A percentile compares a stretch with the other conserved stretches of the same genome.
Conservation (phyloP, 2,113 vertebrate species). For the Cichladusa arquata region DNA sequence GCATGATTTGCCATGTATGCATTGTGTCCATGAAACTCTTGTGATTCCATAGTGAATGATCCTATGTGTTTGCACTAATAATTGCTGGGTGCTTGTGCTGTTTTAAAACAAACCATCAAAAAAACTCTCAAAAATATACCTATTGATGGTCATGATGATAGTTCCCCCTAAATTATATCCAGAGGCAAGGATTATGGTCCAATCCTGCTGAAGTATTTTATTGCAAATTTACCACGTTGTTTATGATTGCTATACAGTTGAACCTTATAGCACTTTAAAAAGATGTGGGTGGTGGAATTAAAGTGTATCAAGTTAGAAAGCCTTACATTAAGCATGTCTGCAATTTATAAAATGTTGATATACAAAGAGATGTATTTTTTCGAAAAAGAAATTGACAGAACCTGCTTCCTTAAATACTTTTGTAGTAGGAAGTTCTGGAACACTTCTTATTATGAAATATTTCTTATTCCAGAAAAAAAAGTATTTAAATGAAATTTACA, state of each 20-base stretch:
- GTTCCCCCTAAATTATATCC: not conserved
- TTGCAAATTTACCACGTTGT: not conserved
- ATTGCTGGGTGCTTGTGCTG: not conserved
- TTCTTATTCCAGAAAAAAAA: not conserved
- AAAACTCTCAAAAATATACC: fast-evolving
- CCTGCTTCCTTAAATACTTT: not conserved
- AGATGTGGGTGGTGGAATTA: not conserved
- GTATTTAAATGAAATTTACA: not conserved
- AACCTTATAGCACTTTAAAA: not conserved
- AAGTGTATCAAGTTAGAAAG: not conserved
- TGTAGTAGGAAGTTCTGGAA: not conserved
- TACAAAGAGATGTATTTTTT: not conserved
- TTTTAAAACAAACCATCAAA: not conserved
- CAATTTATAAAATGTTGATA: not conserved
- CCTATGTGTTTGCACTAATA: not conserved
- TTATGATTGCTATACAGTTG: not conserved
- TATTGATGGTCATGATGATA: not conserved
- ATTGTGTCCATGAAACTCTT: not conserved
- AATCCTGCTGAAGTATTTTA: not conserved
- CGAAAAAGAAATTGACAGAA: not conserved
- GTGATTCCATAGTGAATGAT: not conserved
- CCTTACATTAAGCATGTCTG: not conserved
- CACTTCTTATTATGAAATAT: not conserved
- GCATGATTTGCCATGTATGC: not conserved
- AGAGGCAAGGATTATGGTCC: not conserved